Percentiles rank a stretch among this genome's conserved stretches.
Evolutionary conservation across 2,888 invertebrate genomes (phyloP).

Genomic region (Aporophyla lueneburgensis): DNA sequence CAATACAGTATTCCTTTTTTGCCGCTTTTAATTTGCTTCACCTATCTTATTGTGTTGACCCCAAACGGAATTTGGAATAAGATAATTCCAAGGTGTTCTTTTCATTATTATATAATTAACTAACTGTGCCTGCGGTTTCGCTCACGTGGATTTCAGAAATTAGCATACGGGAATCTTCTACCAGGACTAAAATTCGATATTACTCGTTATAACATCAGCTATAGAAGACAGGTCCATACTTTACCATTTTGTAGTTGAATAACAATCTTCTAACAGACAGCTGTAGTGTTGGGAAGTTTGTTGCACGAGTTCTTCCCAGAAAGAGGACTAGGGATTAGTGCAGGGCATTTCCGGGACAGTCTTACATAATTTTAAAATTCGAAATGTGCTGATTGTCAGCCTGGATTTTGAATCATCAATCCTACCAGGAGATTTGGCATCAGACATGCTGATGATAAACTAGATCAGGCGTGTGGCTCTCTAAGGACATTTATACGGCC

Average conservation of each 20-base stretch:
- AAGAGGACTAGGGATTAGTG: not conserved
- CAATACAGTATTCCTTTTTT: not conserved
- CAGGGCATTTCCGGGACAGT: not conserved
- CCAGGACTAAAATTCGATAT: too few relatives aligned
- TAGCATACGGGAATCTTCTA: too few relatives aligned
- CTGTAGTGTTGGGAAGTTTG: not conserved
- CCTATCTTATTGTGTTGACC: slow-evolving; percentile 2
- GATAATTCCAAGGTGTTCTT: not conserved
- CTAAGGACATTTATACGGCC: too few relatives aligned
- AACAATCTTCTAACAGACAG: not conserved
- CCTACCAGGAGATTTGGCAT: not conserved
- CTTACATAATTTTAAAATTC: too few relatives aligned
- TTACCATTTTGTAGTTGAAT: not conserved
- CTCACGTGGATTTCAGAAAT: too few relatives aligned
- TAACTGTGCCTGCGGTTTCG: too few relatives aligned
- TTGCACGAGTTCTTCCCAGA: not conserved
- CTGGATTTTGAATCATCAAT: too few relatives aligned
- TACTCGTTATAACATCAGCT: too few relatives aligned
- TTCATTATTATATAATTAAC: not conserved
- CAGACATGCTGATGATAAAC: not conserved
- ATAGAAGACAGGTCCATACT: not conserved
- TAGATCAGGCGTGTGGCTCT: not conserved
- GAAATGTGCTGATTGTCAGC: too few relatives aligned
- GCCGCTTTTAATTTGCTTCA: not conserved
- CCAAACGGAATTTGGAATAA: not conserved